Evolutionary conservation across 2,888 invertebrate species (phyloP).

Genomic region (Ellobium chinense): DNA sequence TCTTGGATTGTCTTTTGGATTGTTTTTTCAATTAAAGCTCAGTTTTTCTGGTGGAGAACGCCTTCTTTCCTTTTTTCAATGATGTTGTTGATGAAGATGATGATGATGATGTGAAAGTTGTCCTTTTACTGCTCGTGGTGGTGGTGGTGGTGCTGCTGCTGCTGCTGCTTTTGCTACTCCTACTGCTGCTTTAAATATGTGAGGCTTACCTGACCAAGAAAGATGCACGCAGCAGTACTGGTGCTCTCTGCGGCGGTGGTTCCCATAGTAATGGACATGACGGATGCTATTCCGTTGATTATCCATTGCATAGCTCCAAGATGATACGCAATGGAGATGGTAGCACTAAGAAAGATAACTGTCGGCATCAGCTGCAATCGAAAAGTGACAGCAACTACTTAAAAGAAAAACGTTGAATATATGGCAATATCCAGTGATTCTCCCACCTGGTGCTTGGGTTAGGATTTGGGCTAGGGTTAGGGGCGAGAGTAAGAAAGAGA

Average conservation of each 20-base stretch:
- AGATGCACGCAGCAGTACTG: conserved; percentile 50
- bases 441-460: no score
- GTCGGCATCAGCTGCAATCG: conserved; percentile 56
- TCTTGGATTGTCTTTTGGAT: no score
- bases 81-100: no score
- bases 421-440: no score
- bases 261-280: conserved; percentile 51
- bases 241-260: conserved; percentile 52
- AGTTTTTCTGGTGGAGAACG: no score
- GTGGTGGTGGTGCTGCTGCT: no score
- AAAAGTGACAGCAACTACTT: background rate
- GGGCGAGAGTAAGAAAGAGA: background rate
- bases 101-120: no score
- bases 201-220: conserved; percentile 52
- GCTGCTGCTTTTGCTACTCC: no score
- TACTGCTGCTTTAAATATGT: no score
- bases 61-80: no score
- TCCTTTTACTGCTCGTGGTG: no score
- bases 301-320: conserved; percentile 34
- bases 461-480: background rate
- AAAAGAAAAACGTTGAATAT: background rate
- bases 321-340: conserved; percentile 32
- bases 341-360: conserved; percentile 54
- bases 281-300: conserved; percentile 24
- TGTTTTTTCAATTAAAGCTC: no score